Conservation (phyloP, 2,888 invertebrate genomes). For the Unio pictorum region DNA sequence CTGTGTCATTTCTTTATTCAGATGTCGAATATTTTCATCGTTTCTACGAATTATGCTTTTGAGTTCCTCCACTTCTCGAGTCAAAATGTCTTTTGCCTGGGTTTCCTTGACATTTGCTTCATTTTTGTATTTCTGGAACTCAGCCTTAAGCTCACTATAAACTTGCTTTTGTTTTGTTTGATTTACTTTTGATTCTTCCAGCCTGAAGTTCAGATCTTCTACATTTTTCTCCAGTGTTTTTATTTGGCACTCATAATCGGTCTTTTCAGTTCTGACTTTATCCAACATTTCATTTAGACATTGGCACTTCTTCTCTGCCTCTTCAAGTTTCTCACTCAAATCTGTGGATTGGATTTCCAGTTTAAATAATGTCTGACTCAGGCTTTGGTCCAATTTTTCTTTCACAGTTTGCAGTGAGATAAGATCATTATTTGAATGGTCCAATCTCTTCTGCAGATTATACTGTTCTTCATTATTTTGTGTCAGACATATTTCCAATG, state of each 20-base stretch:
- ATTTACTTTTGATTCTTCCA: conserved; percentile 12
- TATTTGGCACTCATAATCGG: conserved; percentile 5
- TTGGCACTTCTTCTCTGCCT: conserved; percentile 9
- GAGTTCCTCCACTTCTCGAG: conserved; percentile 21
- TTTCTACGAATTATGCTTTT: conserved; percentile 8
- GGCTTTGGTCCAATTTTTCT: too few relatives aligned
- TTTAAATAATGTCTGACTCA: too few relatives aligned
- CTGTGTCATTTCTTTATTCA: conserved; percentile 1
- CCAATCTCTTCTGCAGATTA: too few relatives aligned
- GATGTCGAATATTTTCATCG: conserved; percentile 1
- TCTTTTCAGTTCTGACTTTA: conserved; percentile 13
- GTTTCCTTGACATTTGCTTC: conserved; percentile 25
- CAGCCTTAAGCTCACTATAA: conserved; percentile 9
- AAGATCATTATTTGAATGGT: too few relatives aligned
- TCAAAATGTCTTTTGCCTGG: conserved; percentile 20
- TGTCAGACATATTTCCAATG: neutral
- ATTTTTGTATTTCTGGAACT: conserved; percentile 27
- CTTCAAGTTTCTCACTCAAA: conserved; percentile 7
- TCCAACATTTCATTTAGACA: conserved; percentile 11
- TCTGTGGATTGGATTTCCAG: too few relatives aligned
- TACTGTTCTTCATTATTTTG: conserved; percentile 1
- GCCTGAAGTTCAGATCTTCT: conserved; percentile 15
- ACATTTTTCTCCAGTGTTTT: conserved; percentile 13
- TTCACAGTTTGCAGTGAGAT: too few relatives aligned
- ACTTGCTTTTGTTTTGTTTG: conserved; percentile 16